Percentiles rank a stretch among this genome's conserved stretches.
phyloP scores from a whole-genome alignment of 2,888 invertebrate species.

The Minunthozetes semirufus region DNA sequence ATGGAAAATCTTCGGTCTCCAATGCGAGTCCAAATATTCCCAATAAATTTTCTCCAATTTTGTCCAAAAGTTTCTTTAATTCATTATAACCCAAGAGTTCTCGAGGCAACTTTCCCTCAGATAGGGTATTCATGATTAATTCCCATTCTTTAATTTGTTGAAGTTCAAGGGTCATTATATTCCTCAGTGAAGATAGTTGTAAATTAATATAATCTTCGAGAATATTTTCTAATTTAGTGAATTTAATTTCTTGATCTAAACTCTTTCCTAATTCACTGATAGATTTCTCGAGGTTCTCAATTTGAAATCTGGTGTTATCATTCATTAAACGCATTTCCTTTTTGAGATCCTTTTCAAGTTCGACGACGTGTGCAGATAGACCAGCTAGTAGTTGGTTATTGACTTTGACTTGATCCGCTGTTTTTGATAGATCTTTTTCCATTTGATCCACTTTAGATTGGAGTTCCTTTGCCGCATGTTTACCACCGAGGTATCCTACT shows the following conservation, averaged over 20 bases:
- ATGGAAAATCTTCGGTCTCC: neutral
- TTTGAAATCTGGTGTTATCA: neutral
- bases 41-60: neutral
- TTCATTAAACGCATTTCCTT: too few species aligned
- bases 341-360: too few species aligned
- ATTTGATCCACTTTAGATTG: too few species aligned
- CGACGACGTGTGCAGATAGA: too few species aligned
- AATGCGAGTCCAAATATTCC: neutral
- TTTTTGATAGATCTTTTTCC: too few species aligned
- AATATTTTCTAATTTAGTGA: neutral
- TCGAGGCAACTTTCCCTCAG: neutral
- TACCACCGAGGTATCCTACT: too few species aligned
- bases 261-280: neutral
- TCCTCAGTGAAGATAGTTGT: neutral
- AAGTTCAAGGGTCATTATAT: neutral
- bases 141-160: neutral
- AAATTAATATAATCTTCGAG: neutral
- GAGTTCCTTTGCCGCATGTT: too few species aligned
- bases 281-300: neutral
- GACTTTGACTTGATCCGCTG: too few species aligned
- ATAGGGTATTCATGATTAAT: neutral
- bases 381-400: too few species aligned
- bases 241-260: neutral
- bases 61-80: neutral
- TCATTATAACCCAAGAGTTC: neutral